Evolutionary conservation across 2,113 vertebrate genomes (phyloP).

Genomic region (Tiliqua scincoides): DNA sequence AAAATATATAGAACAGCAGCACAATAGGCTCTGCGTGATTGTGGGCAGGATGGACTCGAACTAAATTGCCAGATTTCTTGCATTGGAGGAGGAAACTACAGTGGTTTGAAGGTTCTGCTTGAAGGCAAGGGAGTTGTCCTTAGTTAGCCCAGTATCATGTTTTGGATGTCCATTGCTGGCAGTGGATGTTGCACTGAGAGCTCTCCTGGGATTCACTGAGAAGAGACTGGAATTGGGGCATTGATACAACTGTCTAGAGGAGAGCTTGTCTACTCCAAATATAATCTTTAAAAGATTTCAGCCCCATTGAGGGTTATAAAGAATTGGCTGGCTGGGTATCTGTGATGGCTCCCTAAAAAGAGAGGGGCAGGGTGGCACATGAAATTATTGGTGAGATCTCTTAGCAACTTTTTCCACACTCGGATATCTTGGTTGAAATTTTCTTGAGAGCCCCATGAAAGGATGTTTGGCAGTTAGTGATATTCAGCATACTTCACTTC

Average conservation of each 20-base stretch:
- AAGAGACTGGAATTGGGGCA: constrained; percentile 10
- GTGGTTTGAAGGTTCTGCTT: constrained; percentile 38
- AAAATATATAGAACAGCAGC: constrained; percentile 77
- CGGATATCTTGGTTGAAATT: not conserved
- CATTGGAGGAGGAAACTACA: constrained; percentile 39
- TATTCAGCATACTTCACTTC: constrained; percentile 32
- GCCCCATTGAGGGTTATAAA: constrained; percentile 58
- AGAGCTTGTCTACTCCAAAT: not conserved
- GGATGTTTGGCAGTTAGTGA: constrained; percentile 32
- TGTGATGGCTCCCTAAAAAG: constrained; percentile 55
- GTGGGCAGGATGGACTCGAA: constrained; percentile 50
- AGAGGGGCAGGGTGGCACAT: constrained; percentile 36
- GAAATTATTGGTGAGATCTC: constrained; percentile 40
- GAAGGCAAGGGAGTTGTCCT: constrained; percentile 30
- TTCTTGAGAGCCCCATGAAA: constrained; percentile 46
- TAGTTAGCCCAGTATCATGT: not conserved
- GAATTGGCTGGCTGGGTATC: constrained; percentile 60
- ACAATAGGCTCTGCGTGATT: constrained; percentile 71
- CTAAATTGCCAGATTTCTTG: constrained; percentile 42
- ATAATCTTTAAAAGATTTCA: constrained; percentile 18
- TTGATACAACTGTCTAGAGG: constrained; percentile 29
- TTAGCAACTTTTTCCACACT: not conserved
- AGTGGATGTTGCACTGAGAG: constrained; percentile 10
- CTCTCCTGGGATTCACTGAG: constrained; percentile 32
- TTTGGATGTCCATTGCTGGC: constrained; percentile 43